Evolutionary conservation across 2,113 vertebrate species (phyloP).

Genomic region (Pholis gunnellus): DNA sequence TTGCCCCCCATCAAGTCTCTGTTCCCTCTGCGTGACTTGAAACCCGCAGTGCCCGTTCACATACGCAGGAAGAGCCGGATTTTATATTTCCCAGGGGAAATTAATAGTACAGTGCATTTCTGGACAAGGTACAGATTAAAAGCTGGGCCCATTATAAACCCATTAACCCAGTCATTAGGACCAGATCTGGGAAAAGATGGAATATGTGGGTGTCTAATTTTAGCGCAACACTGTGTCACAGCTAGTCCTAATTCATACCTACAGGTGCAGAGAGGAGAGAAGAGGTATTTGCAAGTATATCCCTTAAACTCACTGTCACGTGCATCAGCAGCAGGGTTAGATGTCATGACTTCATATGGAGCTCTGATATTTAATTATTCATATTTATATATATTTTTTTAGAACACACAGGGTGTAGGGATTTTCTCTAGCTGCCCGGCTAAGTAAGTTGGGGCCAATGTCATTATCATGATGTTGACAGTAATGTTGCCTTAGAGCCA

Average conservation of each 20-base stretch:
- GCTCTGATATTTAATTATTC: background rate
- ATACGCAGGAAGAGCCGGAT: slow-evolving; percentile 48
- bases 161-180: slow-evolving; percentile 84
- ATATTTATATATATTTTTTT: too few species aligned
- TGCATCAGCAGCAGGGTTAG: background rate
- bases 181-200: slow-evolving; percentile 66
- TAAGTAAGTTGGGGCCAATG: background rate
- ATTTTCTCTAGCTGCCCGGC: too few species aligned
- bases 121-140: slow-evolving; percentile 80
- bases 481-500: background rate
- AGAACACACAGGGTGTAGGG: too few species aligned
- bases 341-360: slow-evolving; percentile 1
- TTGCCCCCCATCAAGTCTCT: slow-evolving; percentile 29
- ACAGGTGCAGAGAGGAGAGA: slow-evolving; percentile 18
- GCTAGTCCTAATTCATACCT: slow-evolving; percentile 41
- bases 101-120: slow-evolving; percentile 77
- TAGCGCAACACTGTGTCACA: slow-evolving; percentile 51
- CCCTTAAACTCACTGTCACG: slow-evolving; percentile 9
- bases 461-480: background rate
- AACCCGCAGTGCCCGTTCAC: slow-evolving; percentile 20
- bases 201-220: slow-evolving; percentile 69
- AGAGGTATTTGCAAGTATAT: slow-evolving; percentile 31
- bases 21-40: slow-evolving; percentile 29
- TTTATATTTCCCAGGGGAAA: slow-evolving; percentile 79
- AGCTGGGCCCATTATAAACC: slow-evolving; percentile 76